These are phyloP conservation scores for Amiota minor DNA, from an alignment of 2,888 invertebrate genomes.

Conservation along the genomic window DNA sequence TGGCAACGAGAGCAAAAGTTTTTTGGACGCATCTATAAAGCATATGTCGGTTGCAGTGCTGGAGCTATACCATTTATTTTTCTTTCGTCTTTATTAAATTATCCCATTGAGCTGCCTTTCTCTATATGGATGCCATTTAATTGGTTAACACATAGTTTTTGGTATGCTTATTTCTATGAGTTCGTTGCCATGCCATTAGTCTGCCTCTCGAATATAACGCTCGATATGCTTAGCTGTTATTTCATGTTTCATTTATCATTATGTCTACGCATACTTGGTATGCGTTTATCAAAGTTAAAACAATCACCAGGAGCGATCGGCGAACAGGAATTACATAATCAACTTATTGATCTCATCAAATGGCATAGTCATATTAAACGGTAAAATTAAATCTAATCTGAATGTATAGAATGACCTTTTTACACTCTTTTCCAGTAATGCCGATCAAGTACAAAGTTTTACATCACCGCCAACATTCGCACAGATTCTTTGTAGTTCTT, in stretches of 20 bases:
- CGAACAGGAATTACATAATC: constrained; percentile 21
- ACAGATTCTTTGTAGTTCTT: constrained; percentile 47
- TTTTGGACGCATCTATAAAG: constrained; percentile 27
- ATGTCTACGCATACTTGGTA: constrained; percentile 45
- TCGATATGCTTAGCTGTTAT: constrained; percentile 50
- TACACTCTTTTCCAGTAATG: constrained; percentile 30
- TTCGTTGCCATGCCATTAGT: constrained; percentile 32
- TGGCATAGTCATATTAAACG: constrained; percentile 42
- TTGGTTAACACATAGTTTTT: constrained; percentile 38
- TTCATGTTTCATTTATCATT: constrained; percentile 49
- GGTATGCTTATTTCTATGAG: constrained; percentile 42
- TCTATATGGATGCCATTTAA: constrained; percentile 50
- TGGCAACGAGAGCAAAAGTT: constrained; percentile 41
- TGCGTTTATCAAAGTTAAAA: constrained; percentile 40
- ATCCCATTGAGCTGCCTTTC: constrained; percentile 48
- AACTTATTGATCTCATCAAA: constrained; percentile 40
- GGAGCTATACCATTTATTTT: constrained; percentile 38
- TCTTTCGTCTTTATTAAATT: constrained; percentile 38
- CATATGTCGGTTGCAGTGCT: constrained; percentile 41
- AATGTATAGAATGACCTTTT: not conserved
- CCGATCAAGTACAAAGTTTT: constrained; percentile 35
- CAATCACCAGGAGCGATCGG: not conserved
- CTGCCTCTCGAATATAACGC: constrained; percentile 40
- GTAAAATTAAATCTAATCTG: constrained; percentile 8
- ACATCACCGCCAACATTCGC: constrained; percentile 44